Conservation (phyloP, 1,140 invertebrate genomes). For the Tribolium castaneum region DNA sequence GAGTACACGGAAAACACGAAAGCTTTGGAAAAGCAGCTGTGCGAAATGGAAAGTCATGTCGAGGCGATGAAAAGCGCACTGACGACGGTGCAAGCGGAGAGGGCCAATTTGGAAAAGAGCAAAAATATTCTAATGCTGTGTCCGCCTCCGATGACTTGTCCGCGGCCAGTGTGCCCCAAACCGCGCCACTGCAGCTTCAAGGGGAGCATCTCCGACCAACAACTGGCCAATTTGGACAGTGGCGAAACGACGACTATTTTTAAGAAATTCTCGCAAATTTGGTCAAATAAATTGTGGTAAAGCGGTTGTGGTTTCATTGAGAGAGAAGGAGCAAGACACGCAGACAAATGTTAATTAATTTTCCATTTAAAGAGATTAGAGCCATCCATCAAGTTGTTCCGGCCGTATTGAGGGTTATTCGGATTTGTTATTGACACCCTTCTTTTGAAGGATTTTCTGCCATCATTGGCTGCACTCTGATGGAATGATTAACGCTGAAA, state of each 20-base stretch:
- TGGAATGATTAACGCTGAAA: constrained; percentile 19
- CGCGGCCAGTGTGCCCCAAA: neutral
- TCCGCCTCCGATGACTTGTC: neutral
- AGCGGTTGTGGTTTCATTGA: neutral
- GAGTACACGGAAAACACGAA: neutral
- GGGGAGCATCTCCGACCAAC: neutral
- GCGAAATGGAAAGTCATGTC: neutral
- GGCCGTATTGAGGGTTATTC: constrained; percentile 9
- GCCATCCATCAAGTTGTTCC: constrained; percentile 27
- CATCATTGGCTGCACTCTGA: constrained; percentile 10
- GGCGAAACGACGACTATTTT: neutral
- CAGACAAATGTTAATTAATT: constrained; percentile 31
- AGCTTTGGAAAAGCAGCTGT: neutral
- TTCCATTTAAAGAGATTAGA: constrained; percentile 34
- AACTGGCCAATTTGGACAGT: neutral
- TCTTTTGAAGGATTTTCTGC: constrained; percentile 30
- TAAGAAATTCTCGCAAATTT: neutral
- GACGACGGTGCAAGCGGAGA: neutral
- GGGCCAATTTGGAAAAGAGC: neutral
- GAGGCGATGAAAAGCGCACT: neutral
- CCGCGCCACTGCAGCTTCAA: neutral
- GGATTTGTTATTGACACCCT: constrained; percentile 33
- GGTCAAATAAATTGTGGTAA: neutral
- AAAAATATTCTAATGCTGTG: neutral
- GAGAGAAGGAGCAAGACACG: neutral